Percentiles rank a stretch among this genome's conserved stretches.
Evolutionary conservation across 2,797 vertebrate genomes (phyloP).

Genomic region (Alosa sapidissima): DNA sequence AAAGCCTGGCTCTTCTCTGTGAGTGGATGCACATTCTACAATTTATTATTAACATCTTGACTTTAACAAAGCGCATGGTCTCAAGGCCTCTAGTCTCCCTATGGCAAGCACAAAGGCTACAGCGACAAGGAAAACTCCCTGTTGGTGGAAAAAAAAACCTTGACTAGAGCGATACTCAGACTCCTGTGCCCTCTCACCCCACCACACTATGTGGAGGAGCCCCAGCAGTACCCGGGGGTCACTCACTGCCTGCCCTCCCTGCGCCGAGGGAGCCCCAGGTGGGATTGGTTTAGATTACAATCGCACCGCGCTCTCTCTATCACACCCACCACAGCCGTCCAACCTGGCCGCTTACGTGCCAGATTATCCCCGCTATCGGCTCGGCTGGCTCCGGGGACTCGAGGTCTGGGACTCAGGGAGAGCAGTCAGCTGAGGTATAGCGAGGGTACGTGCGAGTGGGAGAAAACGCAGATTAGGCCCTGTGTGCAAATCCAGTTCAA

Average conservation of each 20-base stretch:
- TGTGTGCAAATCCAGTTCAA: not conserved
- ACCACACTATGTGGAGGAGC: not conserved
- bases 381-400: not conserved
- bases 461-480: not conserved
- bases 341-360: not conserved
- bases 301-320: slow-evolving; percentile 8
- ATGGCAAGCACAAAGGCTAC: not conserved
- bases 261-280: not conserved
- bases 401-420: not conserved
- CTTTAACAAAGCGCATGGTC: not conserved
- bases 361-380: not conserved
- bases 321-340: not conserved
- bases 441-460: not conserved
- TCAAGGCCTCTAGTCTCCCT: not conserved
- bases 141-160: not conserved
- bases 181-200: not conserved
- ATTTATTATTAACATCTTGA: not conserved
- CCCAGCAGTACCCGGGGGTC: not conserved
- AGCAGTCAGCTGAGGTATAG: too few species aligned
- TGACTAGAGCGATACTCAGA: not conserved
- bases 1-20: not conserved
- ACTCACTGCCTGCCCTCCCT: not conserved
- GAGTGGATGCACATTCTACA: not conserved
- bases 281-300: slow-evolving; percentile 22
- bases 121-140: not conserved